These are phyloP conservation scores for Xyliphius kryptos DNA, from an alignment of 2,113 vertebrate genomes.

Conservation along the genomic window DNA sequence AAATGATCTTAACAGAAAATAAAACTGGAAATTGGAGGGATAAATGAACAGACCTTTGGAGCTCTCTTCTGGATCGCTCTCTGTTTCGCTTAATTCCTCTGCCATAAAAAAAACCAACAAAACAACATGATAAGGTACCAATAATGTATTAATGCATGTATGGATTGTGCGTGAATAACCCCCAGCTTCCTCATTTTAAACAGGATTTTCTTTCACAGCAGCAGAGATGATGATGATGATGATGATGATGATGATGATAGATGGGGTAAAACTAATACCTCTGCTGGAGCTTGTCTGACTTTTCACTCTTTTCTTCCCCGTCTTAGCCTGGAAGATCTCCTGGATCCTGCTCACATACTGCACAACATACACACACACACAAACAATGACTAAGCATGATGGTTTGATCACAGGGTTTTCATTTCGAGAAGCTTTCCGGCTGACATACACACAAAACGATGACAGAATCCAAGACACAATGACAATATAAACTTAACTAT, in stretches of 20 bases:
- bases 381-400: neutral
- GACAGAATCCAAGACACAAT: neutral
- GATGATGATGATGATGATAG: too few relatives aligned
- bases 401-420: constrained; percentile 1
- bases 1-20: too few relatives aligned
- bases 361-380: constrained; percentile 35
- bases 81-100: constrained; percentile 91
- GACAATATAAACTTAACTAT: neutral
- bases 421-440: neutral
- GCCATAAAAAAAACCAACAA: constrained; percentile 47
- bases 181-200: too few relatives aligned
- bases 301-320: constrained; percentile 84
- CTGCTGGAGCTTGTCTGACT: constrained; percentile 61
- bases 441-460: neutral
- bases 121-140: neutral
- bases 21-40: neutral
- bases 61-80: constrained; percentile 85
- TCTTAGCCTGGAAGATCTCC: constrained; percentile 88
- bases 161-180: too few relatives aligned
- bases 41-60: constrained; percentile 71
- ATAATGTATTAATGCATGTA: neutral
- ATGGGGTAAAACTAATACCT: constrained; percentile 62
- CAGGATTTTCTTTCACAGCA: too few relatives aligned
- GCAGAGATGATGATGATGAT: too few relatives aligned
- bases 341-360: constrained; percentile 87